Conservation (phyloP, 2,888 invertebrate species). For the Gandaritis pyraliata region DNA sequence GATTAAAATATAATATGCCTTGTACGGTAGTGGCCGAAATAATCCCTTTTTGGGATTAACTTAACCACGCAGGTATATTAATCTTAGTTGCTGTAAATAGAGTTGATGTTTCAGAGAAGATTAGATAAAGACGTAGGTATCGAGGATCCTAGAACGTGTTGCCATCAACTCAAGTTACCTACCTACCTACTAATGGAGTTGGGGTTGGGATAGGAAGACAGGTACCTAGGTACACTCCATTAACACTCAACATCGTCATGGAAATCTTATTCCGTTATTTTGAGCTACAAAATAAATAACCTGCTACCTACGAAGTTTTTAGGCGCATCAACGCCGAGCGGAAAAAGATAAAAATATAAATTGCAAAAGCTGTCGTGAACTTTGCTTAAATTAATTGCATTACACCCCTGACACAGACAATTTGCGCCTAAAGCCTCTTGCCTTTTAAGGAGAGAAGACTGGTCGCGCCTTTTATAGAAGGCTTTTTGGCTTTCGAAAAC, state of each 20-base stretch:
- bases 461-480: conserved; percentile 66
- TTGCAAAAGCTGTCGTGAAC: conserved; percentile 52
- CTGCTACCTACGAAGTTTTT: no score
- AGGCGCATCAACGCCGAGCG: no score
- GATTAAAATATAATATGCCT: conserved; percentile 24
- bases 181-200: no score
- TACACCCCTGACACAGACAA: conserved; percentile 63
- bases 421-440: conserved; percentile 70
- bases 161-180: no score
- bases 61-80: background rate
- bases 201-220: background rate
- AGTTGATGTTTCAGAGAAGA: background rate
- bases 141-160: no score
- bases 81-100: background rate
- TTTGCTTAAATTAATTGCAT: conserved; percentile 69
- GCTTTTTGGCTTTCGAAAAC: conserved; percentile 78
- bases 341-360: conserved; percentile 46
- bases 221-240: no score
- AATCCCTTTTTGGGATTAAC: conserved; percentile 7
- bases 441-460: conserved; percentile 66
- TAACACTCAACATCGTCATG: no score
- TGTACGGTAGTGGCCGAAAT: conserved; percentile 17
- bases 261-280: no score
- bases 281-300: no score
- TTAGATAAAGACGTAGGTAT: background rate